phyloP scores from a whole-genome alignment of 2,797 vertebrate species.

The Netta rufina region DNA sequence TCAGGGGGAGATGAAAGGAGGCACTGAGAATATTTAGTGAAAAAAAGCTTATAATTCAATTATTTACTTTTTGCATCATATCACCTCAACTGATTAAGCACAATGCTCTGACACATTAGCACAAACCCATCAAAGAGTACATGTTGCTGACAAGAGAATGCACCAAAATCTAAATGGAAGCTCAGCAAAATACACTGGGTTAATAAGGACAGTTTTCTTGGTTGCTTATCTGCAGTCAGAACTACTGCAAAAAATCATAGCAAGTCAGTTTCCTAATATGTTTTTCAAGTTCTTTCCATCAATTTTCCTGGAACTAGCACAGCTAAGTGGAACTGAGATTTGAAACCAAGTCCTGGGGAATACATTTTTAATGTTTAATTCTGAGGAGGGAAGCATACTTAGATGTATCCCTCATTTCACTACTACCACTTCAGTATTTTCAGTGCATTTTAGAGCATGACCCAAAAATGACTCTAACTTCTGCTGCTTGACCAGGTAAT shows the following conservation, averaged over 20 bases:
- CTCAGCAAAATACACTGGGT: neutral
- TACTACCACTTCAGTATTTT: neutral
- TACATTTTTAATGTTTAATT: neutral
- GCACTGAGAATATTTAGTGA: neutral
- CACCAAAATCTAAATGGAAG: neutral
- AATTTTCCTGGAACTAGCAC: neutral
- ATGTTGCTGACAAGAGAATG: neutral
- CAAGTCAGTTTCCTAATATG: neutral
- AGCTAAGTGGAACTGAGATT: neutral
- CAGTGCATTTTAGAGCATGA: neutral
- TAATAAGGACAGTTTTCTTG: neutral
- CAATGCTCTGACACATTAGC: neutral
- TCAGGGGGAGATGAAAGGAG: rapidly evolving
- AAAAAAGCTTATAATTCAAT: neutral
- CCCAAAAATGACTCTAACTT: neutral
- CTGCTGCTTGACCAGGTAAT: neutral
- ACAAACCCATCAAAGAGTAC: neutral
- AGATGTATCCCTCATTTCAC: neutral
- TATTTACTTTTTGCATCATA: neutral
- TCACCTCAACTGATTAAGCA: neutral
- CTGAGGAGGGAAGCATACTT: neutral
- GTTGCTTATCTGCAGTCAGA: neutral
- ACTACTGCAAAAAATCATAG: neutral
- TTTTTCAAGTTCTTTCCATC: neutral
- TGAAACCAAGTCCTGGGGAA: neutral